Evolutionary conservation across 1,140 invertebrate species (phyloP).

Genomic region (Heliconius hermathena): DNA sequence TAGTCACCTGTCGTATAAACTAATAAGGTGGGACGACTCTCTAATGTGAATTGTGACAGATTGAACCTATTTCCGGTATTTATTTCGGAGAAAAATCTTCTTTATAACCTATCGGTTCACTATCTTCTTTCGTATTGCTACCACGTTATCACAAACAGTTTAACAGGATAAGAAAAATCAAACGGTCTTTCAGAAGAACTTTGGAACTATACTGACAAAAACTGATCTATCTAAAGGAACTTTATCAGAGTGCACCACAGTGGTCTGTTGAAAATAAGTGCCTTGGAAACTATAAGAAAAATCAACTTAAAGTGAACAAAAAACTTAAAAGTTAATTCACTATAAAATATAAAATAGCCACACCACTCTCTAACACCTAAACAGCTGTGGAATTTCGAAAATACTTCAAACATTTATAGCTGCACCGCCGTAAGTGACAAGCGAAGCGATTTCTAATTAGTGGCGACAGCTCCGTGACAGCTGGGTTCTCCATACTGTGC

Average conservation of each 20-base stretch:
- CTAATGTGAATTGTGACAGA: not conserved
- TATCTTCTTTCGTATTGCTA: too few relatives aligned
- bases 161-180: too few relatives aligned
- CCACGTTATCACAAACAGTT: too few relatives aligned
- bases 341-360: constrained; percentile 15
- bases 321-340: not conserved
- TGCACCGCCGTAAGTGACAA: constrained; percentile 14
- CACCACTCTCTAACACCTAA: not conserved
- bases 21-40: not conserved
- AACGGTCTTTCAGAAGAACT: too few relatives aligned
- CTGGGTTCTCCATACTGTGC: constrained; percentile 5
- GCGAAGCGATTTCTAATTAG: constrained; percentile 31
- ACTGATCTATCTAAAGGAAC: too few relatives aligned
- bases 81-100: not conserved
- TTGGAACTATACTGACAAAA: too few relatives aligned
- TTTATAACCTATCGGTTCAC: too few relatives aligned
- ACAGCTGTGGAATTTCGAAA: constrained; percentile 16
- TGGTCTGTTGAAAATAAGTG: not conserved
- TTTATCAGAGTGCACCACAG: too few relatives aligned
- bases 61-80: not conserved
- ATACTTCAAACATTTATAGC: constrained; percentile 21
- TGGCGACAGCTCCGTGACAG: constrained; percentile 21
- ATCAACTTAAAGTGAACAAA: not conserved
- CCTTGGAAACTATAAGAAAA: not conserved
- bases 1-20: not conserved